A percentile compares a stretch with the other conserved stretches of the same genome.
phyloP scores from a whole-genome alignment of 1,140 invertebrate genomes.

The Halictus rubicundus region DNA sequence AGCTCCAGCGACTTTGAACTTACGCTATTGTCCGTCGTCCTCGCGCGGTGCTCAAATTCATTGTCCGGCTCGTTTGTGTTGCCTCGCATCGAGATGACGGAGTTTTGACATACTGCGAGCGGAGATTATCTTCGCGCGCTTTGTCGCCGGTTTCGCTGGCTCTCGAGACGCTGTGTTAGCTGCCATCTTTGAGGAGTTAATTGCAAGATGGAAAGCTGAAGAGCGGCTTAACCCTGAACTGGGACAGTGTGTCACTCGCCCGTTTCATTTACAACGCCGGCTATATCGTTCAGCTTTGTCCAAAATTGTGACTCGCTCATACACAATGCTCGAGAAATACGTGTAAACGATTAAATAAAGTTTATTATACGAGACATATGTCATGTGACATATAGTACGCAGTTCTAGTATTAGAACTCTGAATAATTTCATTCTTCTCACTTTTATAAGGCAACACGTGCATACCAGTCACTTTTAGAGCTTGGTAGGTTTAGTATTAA shows the following conservation, averaged over 20 bases:
- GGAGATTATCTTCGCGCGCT: constrained; percentile 10
- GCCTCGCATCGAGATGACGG: neutral
- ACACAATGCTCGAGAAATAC: neutral
- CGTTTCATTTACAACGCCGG: neutral
- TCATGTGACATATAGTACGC: too few species aligned
- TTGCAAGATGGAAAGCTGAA: neutral
- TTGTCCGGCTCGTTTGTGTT: constrained; percentile 13
- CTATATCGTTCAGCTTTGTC: neutral
- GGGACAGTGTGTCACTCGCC: neutral
- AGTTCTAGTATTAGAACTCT: too few species aligned
- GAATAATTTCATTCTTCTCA: too few species aligned
- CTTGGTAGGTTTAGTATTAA: too few species aligned
- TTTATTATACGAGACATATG: too few species aligned
- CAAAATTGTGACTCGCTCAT: neutral
- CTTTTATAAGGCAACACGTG: too few species aligned
- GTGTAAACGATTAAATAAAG: too few species aligned
- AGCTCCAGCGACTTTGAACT: constrained; percentile 4
- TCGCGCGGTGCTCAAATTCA: neutral
- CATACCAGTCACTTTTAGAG: too few species aligned
- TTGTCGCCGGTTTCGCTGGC: too few species aligned
- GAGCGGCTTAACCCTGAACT: neutral
- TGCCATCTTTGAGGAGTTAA: neutral
- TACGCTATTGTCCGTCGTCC: neutral
- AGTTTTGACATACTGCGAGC: neutral
- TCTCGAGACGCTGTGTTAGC: neutral